These are phyloP conservation scores for Andrena praecox DNA, from an alignment of 2,888 invertebrate species.

Conservation along the genomic window DNA sequence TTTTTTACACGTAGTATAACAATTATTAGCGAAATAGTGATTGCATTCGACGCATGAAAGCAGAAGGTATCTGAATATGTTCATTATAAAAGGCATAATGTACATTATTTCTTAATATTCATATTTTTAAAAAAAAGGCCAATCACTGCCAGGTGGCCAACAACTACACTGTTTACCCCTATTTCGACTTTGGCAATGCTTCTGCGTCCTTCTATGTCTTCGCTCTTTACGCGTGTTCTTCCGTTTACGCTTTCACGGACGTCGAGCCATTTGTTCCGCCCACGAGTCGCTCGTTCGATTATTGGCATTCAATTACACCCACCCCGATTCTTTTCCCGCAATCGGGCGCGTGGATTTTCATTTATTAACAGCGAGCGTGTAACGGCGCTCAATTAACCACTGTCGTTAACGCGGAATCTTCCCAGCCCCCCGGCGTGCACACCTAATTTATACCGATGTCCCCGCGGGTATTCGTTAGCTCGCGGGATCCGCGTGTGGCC, in stretches of 20 bases:
- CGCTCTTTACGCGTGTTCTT: not conserved
- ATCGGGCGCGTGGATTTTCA: slow-evolving; percentile 3
- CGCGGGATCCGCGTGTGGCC: not conserved
- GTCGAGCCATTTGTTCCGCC: not conserved
- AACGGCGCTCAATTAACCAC: slow-evolving; percentile 8
- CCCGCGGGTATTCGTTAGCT: not conserved
- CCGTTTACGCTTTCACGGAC: not conserved
- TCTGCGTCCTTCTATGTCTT: not conserved
- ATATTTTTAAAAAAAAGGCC: too few relatives aligned
- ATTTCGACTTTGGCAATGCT: not conserved
- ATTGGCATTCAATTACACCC: not conserved
- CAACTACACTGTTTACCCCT: too few relatives aligned
- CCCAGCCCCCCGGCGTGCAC: not conserved
- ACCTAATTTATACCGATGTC: not conserved
- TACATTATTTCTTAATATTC: too few relatives aligned
- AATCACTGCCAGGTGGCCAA: too few relatives aligned
- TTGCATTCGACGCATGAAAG: too few relatives aligned
- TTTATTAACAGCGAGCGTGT: not conserved
- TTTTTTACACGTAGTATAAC: too few relatives aligned
- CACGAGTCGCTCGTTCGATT: not conserved
- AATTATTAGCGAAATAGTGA: too few relatives aligned
- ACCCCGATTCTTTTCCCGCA: too few relatives aligned
- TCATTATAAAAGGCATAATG: too few relatives aligned
- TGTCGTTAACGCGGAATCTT: not conserved
- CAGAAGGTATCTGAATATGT: too few relatives aligned